Base-by-base conservation (phyloP, 2,797 vertebrate species). In the Pseudomugil gertrudae region DNA sequence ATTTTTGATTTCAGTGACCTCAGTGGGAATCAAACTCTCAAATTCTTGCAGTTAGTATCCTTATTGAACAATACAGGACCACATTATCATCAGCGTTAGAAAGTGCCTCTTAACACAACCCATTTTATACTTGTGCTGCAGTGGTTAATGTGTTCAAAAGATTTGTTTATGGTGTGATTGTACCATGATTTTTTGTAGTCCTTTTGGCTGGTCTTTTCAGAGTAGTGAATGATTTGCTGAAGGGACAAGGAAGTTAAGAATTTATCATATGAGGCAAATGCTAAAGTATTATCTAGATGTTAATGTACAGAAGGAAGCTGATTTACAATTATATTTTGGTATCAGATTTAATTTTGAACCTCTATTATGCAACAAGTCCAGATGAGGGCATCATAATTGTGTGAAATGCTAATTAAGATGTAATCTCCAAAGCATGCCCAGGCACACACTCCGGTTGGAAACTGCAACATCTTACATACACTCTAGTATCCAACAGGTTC, bases 1-100 rank as follows among this genome's bases (percentile, higher is more conserved):
- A 83, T 72, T 85, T 86, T 85, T 69, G 81, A 75, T 77, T 81
- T 67, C 51, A 65, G 52, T 75, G 82, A 84, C 74, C 79, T 68
- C 74, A 60, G 73, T 72, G 72, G 53, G 80, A 85, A 81, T 80
- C 67, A 84, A 74, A 80, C 83, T 71, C 85, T 84, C 55, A 60
- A 84, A 85, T 72, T 58, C 47, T 69, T 61, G 50, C 59, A 58
- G 76, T 69, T 77, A 52, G 65, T 73, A 64, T 74, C 61, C 78
- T 83, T 61, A 33, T 56, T 78, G 63, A 76, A 63, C 52, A 13
- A 15, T 35, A 30, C 63, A 21, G 51, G 62, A 50, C 62, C 71
- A 62, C 69, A 75, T 47, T 73, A 66, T 70, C 69, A 29, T 71
- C 66, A 58, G 69, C 57, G 72, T 35, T 56, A 65, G 26, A 72